Evolutionary conservation across 2,797 vertebrate species (phyloP), one percentile per base, ranked within the genome.

Genomic region (Acipenser oxyrinchus): DNA sequence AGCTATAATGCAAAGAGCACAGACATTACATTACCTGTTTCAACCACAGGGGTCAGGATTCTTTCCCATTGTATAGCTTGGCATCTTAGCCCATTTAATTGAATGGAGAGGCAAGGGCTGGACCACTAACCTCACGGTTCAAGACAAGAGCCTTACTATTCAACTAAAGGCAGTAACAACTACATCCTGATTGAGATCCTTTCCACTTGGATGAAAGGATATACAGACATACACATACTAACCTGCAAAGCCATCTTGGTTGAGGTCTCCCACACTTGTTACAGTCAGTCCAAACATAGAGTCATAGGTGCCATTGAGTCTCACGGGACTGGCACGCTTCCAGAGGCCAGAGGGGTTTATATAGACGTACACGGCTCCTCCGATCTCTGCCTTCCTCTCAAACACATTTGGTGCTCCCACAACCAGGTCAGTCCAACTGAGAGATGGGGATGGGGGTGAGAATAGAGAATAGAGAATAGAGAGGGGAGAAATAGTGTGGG

Each of bases 371-470:
- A 90, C 95, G 0, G 95, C 96, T 2, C 96, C 96, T 6, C 96
- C 96, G 0, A 96, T 91, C 82, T 97, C 94, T 12, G 92, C 87
- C 68, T 96, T 92, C 23, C 95, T 93, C 72, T 95, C 93, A 10
- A 97, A 98, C 71, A 94, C 94, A 76, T 96, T 94, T 6, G 96
- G 96, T 2, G 96, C 94, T 13, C 96, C 96, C 51, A 98, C 90
- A 11, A 94, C 84, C 73, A 98, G 75, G 77, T 98, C 95, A 49
- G 88, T 89, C 95, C 94, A 98, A 9, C 95, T 98, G 64, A 1
- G 8, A 50, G 37, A 51, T 8, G 62, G 63, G 48, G 10, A 60
- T 48, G n/a, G 37, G 10, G 60, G n/a, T 6, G 10, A 9, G 10
- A 48, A 23, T n/a, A 7, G 60, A n/a, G n/a, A n/a, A n/a, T n/a